Evolutionary conservation across 2,888 invertebrate species (phyloP).

Genomic region (Atrina japonica): DNA sequence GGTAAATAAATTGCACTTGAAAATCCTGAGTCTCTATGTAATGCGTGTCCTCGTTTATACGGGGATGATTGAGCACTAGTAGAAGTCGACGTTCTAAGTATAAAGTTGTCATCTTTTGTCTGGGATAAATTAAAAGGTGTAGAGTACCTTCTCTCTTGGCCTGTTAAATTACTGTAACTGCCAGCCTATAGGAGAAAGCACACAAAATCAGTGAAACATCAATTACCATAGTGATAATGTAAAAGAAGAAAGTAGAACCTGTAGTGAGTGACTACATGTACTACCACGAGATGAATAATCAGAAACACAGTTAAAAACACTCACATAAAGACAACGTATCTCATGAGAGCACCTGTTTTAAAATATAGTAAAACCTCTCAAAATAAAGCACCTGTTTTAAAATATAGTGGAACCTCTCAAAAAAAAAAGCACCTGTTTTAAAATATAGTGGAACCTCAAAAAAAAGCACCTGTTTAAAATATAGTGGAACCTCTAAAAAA

Average conservation of each 20-base stretch:
- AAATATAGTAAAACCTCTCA: too few relatives aligned
- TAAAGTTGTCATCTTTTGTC: conserved; percentile 70
- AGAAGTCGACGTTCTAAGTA: conserved; percentile 64
- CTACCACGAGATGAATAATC: neutral
- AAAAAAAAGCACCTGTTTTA: too few relatives aligned
- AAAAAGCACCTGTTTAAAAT: too few relatives aligned
- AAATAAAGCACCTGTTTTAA: too few relatives aligned
- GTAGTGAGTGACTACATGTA: neutral
- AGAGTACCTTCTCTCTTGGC: conserved; percentile 62
- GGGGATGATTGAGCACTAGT: conserved; percentile 38
- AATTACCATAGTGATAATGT: too few relatives aligned
- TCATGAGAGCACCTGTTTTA: too few relatives aligned
- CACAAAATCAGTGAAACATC: too few relatives aligned
- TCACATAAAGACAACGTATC: too few relatives aligned
- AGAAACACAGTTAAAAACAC: neutral
- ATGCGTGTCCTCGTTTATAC: conserved; percentile 11
- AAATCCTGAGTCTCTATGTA: conserved; percentile 42
- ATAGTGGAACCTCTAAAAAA: too few relatives aligned
- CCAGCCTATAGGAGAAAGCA: conserved; percentile 63
- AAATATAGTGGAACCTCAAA: too few relatives aligned
- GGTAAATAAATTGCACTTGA: conserved; percentile 42
- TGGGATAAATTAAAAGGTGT: conserved; percentile 58
- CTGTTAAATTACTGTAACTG: conserved; percentile 54
- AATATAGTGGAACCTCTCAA: too few relatives aligned
- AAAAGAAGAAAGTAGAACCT: too few relatives aligned